Evolutionary conservation across 2,113 vertebrate species (phyloP).

Genomic region (Leptocoma aspasia): DNA sequence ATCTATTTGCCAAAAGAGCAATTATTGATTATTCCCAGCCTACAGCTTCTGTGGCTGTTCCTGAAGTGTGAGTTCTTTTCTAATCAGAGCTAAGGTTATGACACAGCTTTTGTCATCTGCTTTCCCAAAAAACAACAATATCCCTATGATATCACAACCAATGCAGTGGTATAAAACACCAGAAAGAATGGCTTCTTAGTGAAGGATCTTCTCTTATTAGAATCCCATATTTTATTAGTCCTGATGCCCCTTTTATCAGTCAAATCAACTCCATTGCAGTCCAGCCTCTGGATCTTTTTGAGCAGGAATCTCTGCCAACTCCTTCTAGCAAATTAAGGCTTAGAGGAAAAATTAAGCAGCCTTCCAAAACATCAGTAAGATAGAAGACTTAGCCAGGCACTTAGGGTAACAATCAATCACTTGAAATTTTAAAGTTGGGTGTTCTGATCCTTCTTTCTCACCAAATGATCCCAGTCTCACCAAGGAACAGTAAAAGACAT

Average conservation of each 20-base stretch:
- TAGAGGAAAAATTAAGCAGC: not conserved
- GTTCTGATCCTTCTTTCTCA: not conserved
- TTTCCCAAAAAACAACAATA: conserved; percentile 7
- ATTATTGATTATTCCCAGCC: conserved; percentile 62
- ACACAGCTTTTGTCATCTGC: conserved; percentile 37
- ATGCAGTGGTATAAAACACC: not conserved
- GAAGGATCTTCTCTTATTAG: conserved; percentile 11
- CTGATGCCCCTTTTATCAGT: conserved; percentile 4
- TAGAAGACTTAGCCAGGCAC: not conserved
- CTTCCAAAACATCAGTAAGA: not conserved
- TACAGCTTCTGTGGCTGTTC: conserved; percentile 11
- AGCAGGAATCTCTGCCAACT: not conserved
- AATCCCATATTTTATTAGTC: conserved; percentile 20
- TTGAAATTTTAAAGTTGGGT: not conserved
- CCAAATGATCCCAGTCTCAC: not conserved
- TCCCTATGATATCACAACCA: not conserved
- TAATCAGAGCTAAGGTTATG: conserved; percentile 46
- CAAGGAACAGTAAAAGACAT: not conserved
- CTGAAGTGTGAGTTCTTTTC: conserved; percentile 42
- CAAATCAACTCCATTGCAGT: not conserved
- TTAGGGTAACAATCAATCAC: not conserved
- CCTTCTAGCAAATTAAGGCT: not conserved
- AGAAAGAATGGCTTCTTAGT: conserved; percentile 1
- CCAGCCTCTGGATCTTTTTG: not conserved
- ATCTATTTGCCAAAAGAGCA: conserved; percentile 58